Base-by-base conservation (phyloP, 2,888 invertebrate species). In the Helobdella robusta region DNA sequence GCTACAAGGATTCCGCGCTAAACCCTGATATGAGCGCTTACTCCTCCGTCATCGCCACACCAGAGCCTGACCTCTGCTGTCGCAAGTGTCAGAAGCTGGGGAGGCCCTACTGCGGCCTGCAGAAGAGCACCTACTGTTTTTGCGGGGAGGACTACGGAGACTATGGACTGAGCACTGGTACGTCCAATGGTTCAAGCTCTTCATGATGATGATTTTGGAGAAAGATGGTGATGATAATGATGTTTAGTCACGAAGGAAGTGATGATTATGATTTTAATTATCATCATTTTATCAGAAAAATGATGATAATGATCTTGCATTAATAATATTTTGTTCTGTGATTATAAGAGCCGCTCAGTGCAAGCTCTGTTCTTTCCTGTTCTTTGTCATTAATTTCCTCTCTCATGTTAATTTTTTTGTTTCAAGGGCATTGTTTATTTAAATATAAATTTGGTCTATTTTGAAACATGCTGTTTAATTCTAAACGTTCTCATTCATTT, bases 21-120 rank as follows among this genome's bases (percentile, higher is more conserved):
- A 62, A 44, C n/a, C 62, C 62, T 4, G 48, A 48, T 50, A 23
- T 62, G 4, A 50, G 18, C 25, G 62, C 50, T 5, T 62, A 62
- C 50, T 50, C 34, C 50, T 25, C 34, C n/a, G 6, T 34, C 8
- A 28, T 48, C 2, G 28, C 1, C n/a, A 20, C 2, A 5, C 62
- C 62, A 25, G 50, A 50, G 8, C 62, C 62, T 15, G 20, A 25
- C 15, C n/a, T 32, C 30, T 62, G 62, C 50, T 62, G 62, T 28
- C 23, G n/a, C 1, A 3, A 50, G 18, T 62, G 62, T 32, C 23
- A 28, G n/a, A 25, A 50, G n/a, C 48, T 50, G 50, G 62, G 62
- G 18, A 50, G 32, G 20, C 32, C 62, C 2, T 62, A 46, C 34
- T 62, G 62, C 25, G 62, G 48, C n/a, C 50, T 62, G 8, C 46